These are phyloP conservation scores for Tetheella fluctuosa DNA, from an alignment of 2,888 invertebrate species.

Conservation along the genomic window DNA sequence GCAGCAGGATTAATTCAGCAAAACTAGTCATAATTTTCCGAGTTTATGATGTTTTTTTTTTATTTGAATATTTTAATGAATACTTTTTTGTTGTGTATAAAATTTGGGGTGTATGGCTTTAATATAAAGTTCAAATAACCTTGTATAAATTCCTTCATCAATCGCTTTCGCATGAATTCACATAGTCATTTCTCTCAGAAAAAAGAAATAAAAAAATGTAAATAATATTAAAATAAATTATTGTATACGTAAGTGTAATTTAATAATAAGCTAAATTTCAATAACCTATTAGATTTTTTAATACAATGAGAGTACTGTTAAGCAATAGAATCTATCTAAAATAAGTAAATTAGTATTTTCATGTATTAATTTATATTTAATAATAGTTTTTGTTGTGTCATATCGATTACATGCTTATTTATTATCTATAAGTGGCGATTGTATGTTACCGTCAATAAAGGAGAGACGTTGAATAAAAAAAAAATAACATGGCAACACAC, in stretches of 20 bases:
- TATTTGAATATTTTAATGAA: too few relatives aligned
- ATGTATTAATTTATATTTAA: conserved; percentile 36
- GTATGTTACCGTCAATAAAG: neutral
- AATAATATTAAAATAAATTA: conserved; percentile 61
- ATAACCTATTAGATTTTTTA: conserved; percentile 56
- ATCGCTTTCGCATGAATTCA: neutral
- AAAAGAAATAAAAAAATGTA: conserved; percentile 41
- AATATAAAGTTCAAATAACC: too few relatives aligned
- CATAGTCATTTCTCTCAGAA: neutral
- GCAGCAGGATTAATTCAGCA: too few relatives aligned
- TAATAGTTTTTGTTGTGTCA: conserved; percentile 36
- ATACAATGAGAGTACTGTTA: conserved; percentile 35
- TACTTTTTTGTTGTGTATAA: too few relatives aligned
- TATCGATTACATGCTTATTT: conserved; percentile 36
- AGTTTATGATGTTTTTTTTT: too few relatives aligned
- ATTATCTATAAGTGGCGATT: conserved; percentile 22
- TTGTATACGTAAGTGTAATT: conserved; percentile 59
- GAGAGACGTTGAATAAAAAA: too few relatives aligned
- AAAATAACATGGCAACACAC: neutral
- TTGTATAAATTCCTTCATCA: too few relatives aligned
- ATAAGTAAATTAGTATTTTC: conserved; percentile 25
- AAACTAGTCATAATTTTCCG: too few relatives aligned
- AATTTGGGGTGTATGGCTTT: too few relatives aligned
- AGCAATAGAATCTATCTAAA: conserved; percentile 26
- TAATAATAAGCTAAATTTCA: conserved; percentile 35